phyloP scores from a whole-genome alignment of 2,113 vertebrate genomes.

The Cryptomyrus ogoouensis region DNA sequence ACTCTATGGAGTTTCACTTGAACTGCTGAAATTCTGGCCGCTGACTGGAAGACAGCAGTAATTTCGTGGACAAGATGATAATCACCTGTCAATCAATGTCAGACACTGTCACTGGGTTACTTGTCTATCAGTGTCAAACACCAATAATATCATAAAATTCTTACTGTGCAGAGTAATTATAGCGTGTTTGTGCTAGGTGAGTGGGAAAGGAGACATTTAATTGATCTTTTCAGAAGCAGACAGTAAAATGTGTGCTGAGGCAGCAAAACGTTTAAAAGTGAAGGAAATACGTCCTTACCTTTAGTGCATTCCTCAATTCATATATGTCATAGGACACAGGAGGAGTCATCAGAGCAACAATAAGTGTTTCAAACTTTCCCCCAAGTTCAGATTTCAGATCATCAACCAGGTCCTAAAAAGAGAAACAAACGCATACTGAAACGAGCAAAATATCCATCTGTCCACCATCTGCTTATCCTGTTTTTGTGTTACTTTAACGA shows the following conservation, averaged over 20 bases:
- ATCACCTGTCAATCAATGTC: background rate
- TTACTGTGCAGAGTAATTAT: background rate
- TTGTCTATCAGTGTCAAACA: background rate
- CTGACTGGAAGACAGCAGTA: background rate
- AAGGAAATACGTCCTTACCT: constrained; percentile 60
- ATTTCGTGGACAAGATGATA: background rate
- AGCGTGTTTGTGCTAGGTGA: background rate
- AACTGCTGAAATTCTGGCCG: background rate
- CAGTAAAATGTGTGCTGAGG: background rate
- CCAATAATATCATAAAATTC: background rate
- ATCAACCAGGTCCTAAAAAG: constrained; percentile 72
- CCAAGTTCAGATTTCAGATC: constrained; percentile 85
- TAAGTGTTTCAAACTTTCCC: constrained; percentile 83
- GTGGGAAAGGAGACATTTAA: background rate
- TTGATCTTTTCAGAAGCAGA: background rate
- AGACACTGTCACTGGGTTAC: background rate
- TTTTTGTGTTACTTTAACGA: background rate
- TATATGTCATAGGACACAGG: constrained; percentile 70
- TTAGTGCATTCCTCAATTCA: constrained; percentile 75
- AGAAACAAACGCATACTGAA: background rate
- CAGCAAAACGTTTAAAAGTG: background rate
- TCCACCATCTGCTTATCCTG: background rate
- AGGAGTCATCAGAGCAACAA: constrained; percentile 79
- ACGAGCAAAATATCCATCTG: background rate
- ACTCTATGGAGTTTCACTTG: background rate